A percentile compares a stretch with the other conserved stretches of the same genome.
Conservation (phyloP, 2,113 vertebrate genomes). For the Microtus pennsylvanicus region DNA sequence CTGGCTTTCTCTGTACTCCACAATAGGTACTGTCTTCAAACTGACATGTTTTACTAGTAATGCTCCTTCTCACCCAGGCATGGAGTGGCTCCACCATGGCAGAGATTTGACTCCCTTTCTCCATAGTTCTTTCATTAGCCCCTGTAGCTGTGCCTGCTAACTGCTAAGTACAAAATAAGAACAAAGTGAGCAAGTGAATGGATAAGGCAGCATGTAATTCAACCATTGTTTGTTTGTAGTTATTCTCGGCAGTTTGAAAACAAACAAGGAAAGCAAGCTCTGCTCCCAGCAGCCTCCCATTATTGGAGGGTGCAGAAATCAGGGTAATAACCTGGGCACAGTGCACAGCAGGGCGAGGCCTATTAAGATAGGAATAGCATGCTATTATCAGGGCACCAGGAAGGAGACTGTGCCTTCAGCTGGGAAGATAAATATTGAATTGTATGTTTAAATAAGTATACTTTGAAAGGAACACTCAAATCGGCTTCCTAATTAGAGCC, state of each 20-base stretch:
- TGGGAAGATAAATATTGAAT: conserved; percentile 63
- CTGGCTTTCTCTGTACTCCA: not conserved
- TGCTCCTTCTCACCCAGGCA: not conserved
- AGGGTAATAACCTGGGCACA: not conserved
- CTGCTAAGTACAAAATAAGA: not conserved
- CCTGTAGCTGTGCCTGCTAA: not conserved
- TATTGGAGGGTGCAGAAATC: not conserved
- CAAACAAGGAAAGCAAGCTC: not conserved
- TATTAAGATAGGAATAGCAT: not conserved
- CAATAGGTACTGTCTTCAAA: not conserved
- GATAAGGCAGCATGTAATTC: not conserved
- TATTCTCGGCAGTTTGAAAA: conserved; percentile 13
- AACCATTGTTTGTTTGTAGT: not conserved
- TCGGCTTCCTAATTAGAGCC: conserved; percentile 24
- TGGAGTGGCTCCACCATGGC: not conserved
- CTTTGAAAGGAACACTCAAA: conserved; percentile 27
- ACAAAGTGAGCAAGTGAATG: not conserved
- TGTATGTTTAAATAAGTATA: conserved; percentile 52
- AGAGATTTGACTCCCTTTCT: not conserved
- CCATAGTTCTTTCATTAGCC: not conserved
- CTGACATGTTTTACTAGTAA: not conserved
- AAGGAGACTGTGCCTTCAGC: not conserved
- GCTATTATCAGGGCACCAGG: not conserved
- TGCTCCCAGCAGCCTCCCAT: not conserved
- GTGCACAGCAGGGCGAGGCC: not conserved